Evolutionary conservation across 1,140 invertebrate genomes (phyloP), one percentile per base, ranked within the genome.

Genomic region (Bicyclus anynana): DNA sequence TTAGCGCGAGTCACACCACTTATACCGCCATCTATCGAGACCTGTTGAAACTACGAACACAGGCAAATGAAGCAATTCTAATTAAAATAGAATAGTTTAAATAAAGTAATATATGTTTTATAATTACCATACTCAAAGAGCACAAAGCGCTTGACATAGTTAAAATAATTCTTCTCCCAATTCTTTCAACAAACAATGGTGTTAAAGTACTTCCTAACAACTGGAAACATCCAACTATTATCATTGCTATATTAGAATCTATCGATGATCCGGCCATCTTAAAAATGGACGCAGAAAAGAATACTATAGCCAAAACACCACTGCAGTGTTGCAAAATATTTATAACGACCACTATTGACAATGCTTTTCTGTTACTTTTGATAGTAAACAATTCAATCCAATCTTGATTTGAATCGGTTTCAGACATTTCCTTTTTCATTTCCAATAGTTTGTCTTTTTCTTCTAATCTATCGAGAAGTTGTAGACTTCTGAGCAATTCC

Each of bases 251-350:
- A 48, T 70, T 51, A 7, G 65, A 59, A 20, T 65, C 17, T 17
- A 82, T 47, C 0, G 67, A 67, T 7, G 74, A 72, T 14, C 53
- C 69, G n/a, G 73, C 75, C 5, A 70, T 58, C 48, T 79, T 53
- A 38, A 84, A 91, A 69, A 85, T 91, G 2, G 73, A 67, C 1
- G 86, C 84, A 0, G 90, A 80, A 58, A 91, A 91, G 59, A 90
- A 91, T 59, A 91, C 82, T 2, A 92, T 69, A 5, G 86, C 89
- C 62, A 91, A 64, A 16, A 84, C 67, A 17, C 71, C 67, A 84
- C 66, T 69, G 2, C 58, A 17, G 9, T 66, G 62, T 26, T 91
- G 90, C 55, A 91, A 57, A n/a, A 70, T 52, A 5, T 56, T 65
- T 5, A 74, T 44, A 13, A 54, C 33, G 0, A 64, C 7, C 0